phyloP scores from a whole-genome alignment of 2,888 invertebrate species.

The Cepaea hortensis region DNA sequence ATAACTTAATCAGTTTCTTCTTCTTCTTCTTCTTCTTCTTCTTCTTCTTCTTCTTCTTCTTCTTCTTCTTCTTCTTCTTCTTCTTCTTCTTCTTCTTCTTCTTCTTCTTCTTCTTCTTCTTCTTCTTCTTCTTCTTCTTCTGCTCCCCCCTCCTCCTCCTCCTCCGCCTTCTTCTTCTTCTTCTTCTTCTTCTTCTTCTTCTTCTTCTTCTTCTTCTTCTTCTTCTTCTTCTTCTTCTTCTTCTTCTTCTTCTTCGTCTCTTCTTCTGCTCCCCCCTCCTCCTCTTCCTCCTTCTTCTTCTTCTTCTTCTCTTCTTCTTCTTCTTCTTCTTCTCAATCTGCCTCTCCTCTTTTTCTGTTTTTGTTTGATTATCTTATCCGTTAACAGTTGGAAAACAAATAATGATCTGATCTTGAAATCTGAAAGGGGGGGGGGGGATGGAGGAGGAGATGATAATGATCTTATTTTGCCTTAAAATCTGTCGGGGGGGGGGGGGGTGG shows the following conservation, averaged over 20 bases:
- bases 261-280: neutral
- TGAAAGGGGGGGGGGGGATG: too few species aligned
- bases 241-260: too few species aligned
- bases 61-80: neutral
- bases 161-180: neutral
- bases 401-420: too few species aligned
- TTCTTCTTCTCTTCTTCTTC: too few species aligned
- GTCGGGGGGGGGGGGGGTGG: too few species aligned
- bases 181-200: neutral
- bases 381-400: too few species aligned
- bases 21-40: neutral
- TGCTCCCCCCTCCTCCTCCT: neutral
- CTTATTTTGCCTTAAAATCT: too few species aligned
- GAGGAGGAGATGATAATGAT: too few species aligned
- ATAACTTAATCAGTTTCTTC: too few species aligned
- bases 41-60: neutral
- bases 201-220: neutral
- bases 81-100: conserved; percentile 7
- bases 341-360: neutral
- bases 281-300: neutral
- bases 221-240: neutral
- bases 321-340: too few species aligned
- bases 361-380: too few species aligned
- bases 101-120: neutral
- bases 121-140: neutral